Conservation (phyloP, 2,888 invertebrate species). For the Catocala fraxini region DNA sequence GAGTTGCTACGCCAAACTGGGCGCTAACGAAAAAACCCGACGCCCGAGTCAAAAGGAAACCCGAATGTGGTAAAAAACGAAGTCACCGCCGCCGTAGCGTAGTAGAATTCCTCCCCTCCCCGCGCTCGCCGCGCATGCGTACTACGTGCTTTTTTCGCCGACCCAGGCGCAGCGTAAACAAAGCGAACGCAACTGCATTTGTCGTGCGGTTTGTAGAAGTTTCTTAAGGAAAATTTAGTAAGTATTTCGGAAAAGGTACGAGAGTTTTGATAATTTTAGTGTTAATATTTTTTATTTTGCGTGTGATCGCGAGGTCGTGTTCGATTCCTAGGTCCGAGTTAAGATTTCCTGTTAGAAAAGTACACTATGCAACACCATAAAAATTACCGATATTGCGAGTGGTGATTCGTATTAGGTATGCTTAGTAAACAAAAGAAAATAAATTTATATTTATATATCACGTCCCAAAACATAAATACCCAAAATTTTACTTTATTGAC, state of each 20-base stretch:
- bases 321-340: too few relatives aligned
- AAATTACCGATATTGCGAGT: too few relatives aligned
- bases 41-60: conserved; percentile 77
- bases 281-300: too few relatives aligned
- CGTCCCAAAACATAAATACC: too few relatives aligned
- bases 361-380: too few relatives aligned
- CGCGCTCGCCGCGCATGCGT: conserved; percentile 61
- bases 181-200: conserved; percentile 61
- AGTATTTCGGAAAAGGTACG: background rate
- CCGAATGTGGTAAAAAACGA: conserved; percentile 75
- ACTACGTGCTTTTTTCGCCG: conserved; percentile 75
- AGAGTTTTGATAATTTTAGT: too few relatives aligned
- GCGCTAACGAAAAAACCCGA: conserved; percentile 80
- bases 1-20: conserved; percentile 81
- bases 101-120: conserved; percentile 67
- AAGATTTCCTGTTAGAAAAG: too few relatives aligned
- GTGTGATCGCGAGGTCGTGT: too few relatives aligned
- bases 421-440: too few relatives aligned
- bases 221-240: conserved; percentile 13
- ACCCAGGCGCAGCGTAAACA: conserved; percentile 49
- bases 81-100: conserved; percentile 67
- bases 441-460: too few relatives aligned
- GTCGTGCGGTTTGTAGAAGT: conserved; percentile 49
- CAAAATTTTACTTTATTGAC: too few relatives aligned
- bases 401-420: too few relatives aligned